Base-by-base conservation (phyloP, 35 echinoderm and acorn worm genomes). In the Hemicentrotus pulcherrimus region DNA sequence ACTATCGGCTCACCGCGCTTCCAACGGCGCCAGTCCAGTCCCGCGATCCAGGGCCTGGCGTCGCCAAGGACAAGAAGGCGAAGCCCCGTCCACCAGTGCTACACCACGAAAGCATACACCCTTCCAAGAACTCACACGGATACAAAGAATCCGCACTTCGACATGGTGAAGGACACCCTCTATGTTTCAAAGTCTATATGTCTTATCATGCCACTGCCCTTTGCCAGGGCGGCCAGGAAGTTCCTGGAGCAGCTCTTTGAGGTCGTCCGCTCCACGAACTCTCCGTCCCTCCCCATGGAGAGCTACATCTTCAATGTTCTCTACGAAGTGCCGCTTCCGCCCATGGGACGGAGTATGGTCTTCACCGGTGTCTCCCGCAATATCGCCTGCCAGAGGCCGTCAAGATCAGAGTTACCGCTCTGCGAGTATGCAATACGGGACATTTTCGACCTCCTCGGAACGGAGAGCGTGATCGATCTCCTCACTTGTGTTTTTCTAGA, bases 101-200 rank as follows among this genome's bases (percentile, higher is more conserved):
- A 95, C 59, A 59, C 32, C 58, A 86, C 91, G 85, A 97, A 97
- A 86, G 96, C 96, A 28, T 95, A 97, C 96, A 97, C 96, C 0
- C 89, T 97, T 31, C 96, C 96, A 18, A 97, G 96, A 94, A 97
- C 96, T 97, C 95, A 94, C 47, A 91, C 88, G 31, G 86, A 58
- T 14, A 10, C 91, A 10, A 58, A 60, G 31, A 94, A 86, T 14
- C 95, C 90, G 70, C 96, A 95, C 93, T 99, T 95, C 28, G 97
- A 99, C 91, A 96, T 97, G 48, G 55, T 93, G 70, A 99, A 99
- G 94, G 97, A 99, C 95, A 95, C 91, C 32, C 95, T 99, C 92
- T 99, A 97, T 92, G 97, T 97, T 4, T 94, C 98, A 22, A 99
- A 99, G 94, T 97, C 97, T 47, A 97, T 99, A 28, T 99, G 98